Evolutionary conservation across 2,888 invertebrate genomes (phyloP), one percentile per base, ranked within the genome.

Genomic region (Sialis lutaria): DNA sequence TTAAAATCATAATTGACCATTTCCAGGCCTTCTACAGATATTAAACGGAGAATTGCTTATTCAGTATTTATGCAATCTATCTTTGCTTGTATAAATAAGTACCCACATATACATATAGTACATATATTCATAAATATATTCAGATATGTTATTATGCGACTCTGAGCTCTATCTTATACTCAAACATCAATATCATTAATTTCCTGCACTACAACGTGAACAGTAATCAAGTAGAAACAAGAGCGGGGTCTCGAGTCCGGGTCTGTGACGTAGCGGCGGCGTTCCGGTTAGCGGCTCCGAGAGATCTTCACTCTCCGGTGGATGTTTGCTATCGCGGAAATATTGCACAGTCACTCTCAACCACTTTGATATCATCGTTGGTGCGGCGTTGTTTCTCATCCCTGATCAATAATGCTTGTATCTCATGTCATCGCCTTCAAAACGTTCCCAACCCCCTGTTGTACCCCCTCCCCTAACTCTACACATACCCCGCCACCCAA

Each of bases 321-420:
- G 37, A 30, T 42, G 42, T 42, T 42, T 42, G 42, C 42, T 31
- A 30, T 42, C 22, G 42, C 42, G 32, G 42, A 42, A 42, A 42
- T 42, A 22, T 42, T 42, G 42, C 42, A 42, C 22, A 42, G 42
- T 42, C 42, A 42, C 32, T 42, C 42, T 42, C 30, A 42, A 42
- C 42, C 42, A 42, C 31, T 42, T 42, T 42, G 42, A 42, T 42
- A 42, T 42, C 32, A 42, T 42, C 42, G 32, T 42, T 31, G 42
- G 9, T 39, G 39, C 9, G 9, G 13, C 42, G 22, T 31, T 42
- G 42, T 42, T 42, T 42, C 37, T 12, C 42, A 42, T 42, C 42
- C 42, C 42, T 42, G 42, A 42, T 42, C 42, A 42, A 42, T 42
- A 42, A 42, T 42, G 42, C 42, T 42, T 42, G 31, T 42, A 42